These are phyloP conservation scores for Labia minor DNA, from an alignment of 2,888 invertebrate species.

Conservation along the genomic window DNA sequence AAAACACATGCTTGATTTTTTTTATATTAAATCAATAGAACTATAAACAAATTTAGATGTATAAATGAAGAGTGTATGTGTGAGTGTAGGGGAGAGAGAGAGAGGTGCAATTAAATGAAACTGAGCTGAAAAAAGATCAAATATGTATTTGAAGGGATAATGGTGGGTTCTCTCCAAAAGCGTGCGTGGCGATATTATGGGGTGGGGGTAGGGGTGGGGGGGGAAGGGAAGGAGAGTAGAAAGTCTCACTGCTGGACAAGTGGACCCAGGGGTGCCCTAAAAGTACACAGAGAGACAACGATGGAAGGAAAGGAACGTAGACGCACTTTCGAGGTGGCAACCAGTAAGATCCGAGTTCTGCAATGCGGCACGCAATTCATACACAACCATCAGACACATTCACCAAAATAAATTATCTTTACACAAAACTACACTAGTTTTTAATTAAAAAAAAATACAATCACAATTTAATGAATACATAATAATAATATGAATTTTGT, in stretches of 20 bases:
- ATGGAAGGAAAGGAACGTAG: neutral
- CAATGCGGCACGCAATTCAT: neutral
- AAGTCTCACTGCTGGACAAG: constrained; percentile 1
- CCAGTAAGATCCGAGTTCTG: neutral
- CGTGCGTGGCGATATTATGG: no score
- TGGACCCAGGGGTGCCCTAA: neutral
- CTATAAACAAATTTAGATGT: no score
- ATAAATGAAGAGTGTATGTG: no score
- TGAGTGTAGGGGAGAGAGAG: no score
- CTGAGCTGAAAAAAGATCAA: neutral
- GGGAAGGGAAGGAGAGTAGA: neutral
- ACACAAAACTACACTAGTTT: no score
- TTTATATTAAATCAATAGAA: neutral
- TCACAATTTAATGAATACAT: no score
- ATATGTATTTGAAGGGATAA: neutral
- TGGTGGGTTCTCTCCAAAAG: no score
- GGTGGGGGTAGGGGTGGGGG: neutral
- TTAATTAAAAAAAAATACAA: no score
- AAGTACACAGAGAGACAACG: neutral
- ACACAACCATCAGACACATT: neutral
- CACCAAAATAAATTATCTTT: no score
- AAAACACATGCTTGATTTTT: neutral
- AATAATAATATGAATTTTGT: no score
- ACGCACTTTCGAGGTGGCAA: neutral
- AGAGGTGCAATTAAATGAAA: neutral